A percentile compares a stretch with the other conserved stretches of the same genome.
phyloP scores from a whole-genome alignment of 2,888 invertebrate genomes.

The Sepioteuthis lessoniana region DNA sequence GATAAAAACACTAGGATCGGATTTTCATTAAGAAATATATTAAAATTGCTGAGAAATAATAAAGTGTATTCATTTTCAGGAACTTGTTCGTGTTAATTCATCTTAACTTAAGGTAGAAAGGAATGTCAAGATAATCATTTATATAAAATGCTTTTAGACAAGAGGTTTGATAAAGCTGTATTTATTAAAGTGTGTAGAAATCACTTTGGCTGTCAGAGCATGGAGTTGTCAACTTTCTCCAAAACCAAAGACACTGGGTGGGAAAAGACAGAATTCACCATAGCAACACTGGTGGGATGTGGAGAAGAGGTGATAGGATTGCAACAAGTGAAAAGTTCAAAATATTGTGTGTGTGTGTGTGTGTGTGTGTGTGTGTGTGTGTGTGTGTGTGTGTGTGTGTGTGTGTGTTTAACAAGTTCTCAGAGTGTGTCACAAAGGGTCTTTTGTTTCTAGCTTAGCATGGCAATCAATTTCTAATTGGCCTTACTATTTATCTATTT shows the following conservation, averaged over 20 bases:
- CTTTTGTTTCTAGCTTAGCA: too few relatives aligned
- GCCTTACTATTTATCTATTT: too few relatives aligned
- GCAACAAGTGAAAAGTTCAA: not conserved
- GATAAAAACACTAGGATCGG: not conserved
- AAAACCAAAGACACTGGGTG: not conserved
- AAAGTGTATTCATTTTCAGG: conserved; percentile 9
- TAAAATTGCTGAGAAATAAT: conserved; percentile 33
- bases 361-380: too few relatives aligned
- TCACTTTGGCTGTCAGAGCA: conserved; percentile 33
- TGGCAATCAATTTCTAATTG: too few relatives aligned
- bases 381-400: not conserved
- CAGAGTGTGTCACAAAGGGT: too few relatives aligned
- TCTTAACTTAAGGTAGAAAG: not conserved
- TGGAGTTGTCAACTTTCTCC: not conserved
- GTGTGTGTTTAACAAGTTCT: too few relatives aligned
- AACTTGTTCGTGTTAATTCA: not conserved
- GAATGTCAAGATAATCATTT: conserved; percentile 16
- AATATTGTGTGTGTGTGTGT: too few relatives aligned
- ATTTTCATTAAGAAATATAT: conserved; percentile 33
- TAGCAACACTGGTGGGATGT: not conserved
- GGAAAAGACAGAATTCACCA: not conserved
- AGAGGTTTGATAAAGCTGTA: conserved; percentile 4
- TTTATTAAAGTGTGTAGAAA: conserved; percentile 4
- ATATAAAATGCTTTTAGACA: conserved; percentile 24
- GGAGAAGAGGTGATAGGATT: not conserved